phyloP scores from a whole-genome alignment of 2,888 invertebrate genomes.

The Halictus ligatus region DNA sequence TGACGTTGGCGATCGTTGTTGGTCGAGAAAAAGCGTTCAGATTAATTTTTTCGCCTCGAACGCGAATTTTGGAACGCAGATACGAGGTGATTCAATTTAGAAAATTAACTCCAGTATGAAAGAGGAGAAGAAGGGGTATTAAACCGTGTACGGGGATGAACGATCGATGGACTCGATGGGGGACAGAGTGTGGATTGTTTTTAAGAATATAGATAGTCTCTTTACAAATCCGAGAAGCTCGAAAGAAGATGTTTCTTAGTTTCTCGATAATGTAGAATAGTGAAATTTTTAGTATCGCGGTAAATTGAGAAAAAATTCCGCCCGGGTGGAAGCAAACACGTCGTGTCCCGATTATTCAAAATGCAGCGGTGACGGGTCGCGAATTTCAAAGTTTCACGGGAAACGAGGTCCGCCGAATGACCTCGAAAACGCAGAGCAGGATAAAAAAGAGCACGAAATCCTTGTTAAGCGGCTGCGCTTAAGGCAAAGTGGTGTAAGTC shows the following conservation, averaged over 20 bases:
- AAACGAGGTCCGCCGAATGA: not conserved
- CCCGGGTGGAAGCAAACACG: not conserved
- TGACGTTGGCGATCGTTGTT: not conserved
- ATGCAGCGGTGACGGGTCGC: not conserved
- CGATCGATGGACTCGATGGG: slow-evolving; percentile 39
- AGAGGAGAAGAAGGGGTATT: slow-evolving; percentile 24
- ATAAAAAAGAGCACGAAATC: slow-evolving; percentile 13
- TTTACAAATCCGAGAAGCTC: not conserved
- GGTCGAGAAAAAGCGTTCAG: not conserved
- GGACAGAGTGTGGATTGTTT: slow-evolving; percentile 42
- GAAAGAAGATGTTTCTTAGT: not conserved
- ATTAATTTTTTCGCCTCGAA: too few relatives aligned
- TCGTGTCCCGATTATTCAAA: not conserved
- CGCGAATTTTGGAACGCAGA: not conserved
- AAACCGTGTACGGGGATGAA: not conserved
- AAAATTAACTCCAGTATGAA: slow-evolving; percentile 33
- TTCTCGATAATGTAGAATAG: not conserved
- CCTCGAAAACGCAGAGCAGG: slow-evolving; percentile 8
- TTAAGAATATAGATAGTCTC: not conserved
- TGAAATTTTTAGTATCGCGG: not conserved
- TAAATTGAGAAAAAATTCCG: not conserved
- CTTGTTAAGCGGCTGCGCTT: slow-evolving; percentile 23
- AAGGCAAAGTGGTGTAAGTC: slow-evolving; percentile 15
- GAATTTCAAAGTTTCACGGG: not conserved
- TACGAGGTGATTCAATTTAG: slow-evolving; percentile 38